These are phyloP conservation scores for Syngnathoides biaculeatus DNA, from an alignment of 2,113 vertebrate species.

Conservation along the genomic window DNA sequence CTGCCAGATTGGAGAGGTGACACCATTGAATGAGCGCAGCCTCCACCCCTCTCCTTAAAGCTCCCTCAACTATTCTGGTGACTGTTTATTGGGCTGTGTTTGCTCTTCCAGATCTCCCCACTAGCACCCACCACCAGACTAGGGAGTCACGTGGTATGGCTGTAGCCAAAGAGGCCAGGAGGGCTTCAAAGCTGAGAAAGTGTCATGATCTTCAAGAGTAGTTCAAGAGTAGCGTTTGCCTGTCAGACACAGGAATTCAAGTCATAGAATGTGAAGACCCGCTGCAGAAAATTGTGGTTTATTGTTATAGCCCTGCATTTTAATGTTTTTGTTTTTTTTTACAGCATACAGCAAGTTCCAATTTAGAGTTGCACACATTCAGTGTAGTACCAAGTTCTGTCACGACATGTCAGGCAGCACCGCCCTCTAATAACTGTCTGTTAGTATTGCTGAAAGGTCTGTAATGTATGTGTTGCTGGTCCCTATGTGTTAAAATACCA, in stretches of 20 bases:
- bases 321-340: no score
- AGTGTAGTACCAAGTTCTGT: no score
- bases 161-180: constrained; percentile 29
- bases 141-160: constrained; percentile 30
- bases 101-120: constrained; percentile 20
- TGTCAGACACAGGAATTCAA: constrained; percentile 44
- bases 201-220: constrained; percentile 40
- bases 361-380: no score
- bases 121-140: constrained; percentile 7
- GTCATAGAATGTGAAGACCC: constrained; percentile 1
- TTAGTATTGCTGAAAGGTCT: no score
- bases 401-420: no score
- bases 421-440: no score
- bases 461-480: no score
- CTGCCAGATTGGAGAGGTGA: neutral
- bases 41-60: neutral
- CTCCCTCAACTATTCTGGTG: constrained; percentile 61
- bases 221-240: constrained; percentile 21
- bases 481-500: no score
- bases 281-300: no score
- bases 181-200: constrained; percentile 21
- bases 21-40: neutral
- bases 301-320: no score
- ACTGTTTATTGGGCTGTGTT: constrained; percentile 67
- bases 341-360: no score